phyloP scores from a whole-genome alignment of 2,113 vertebrate genomes.

The Notiomystis cincta region DNA sequence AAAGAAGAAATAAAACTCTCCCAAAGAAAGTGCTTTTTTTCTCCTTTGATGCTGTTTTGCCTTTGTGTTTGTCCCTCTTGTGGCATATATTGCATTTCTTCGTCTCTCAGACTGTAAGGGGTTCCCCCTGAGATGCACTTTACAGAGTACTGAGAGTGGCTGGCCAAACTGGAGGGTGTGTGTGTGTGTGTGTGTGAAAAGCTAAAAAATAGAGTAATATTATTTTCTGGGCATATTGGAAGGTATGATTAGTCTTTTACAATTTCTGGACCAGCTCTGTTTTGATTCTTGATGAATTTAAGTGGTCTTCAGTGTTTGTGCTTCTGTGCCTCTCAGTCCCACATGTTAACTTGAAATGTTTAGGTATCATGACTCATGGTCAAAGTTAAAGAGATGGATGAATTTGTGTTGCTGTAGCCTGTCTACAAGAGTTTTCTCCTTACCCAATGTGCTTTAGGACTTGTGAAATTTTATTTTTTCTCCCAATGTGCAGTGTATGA shows the following conservation, averaged over 20 bases:
- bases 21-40: neutral
- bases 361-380: fast-evolving
- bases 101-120: neutral
- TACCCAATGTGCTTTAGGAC: neutral
- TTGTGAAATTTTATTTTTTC: neutral
- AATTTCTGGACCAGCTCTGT: neutral
- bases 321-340: neutral
- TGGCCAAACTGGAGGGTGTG: neutral
- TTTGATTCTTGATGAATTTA: neutral
- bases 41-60: neutral
- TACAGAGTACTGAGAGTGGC: neutral
- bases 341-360: neutral
- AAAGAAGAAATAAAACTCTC: neutral
- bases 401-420: neutral
- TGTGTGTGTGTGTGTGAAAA: neutral
- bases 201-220: neutral
- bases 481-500: neutral
- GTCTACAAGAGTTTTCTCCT: neutral
- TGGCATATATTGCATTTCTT: neutral
- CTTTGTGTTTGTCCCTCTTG: neutral
- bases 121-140: neutral
- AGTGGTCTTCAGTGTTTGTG: neutral
- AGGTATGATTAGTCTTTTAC: neutral
- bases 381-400: neutral
- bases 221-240: neutral